A percentile compares a stretch with the other conserved stretches of the same genome.
phyloP scores from a whole-genome alignment of 2,888 invertebrate genomes.

The Idaea biselata region DNA sequence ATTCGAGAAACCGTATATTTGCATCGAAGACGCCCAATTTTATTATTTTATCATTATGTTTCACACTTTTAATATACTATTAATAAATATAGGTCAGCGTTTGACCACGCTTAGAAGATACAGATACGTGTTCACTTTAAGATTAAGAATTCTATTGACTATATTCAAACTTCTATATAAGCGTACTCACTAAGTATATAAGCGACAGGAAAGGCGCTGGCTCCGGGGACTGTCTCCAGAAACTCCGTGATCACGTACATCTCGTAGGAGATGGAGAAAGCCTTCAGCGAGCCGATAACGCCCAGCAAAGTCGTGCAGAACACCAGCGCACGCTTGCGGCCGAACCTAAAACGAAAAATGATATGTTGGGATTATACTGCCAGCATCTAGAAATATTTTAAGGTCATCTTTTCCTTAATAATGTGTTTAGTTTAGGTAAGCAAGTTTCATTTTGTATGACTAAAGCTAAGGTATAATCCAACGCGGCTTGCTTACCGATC shows the following conservation, averaged over 20 bases:
- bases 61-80: too few species aligned
- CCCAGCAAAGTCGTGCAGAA: conserved; percentile 66
- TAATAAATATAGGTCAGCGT: too few species aligned
- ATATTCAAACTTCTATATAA: not conserved
- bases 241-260: conserved; percentile 81
- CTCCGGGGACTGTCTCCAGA: conserved; percentile 79
- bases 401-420: too few species aligned
- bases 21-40: not conserved
- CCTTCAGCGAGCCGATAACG: conserved; percentile 75
- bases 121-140: too few species aligned
- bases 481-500: conserved; percentile 73
- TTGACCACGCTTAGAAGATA: too few species aligned
- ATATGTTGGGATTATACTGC: not conserved
- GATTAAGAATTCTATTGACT: too few species aligned
- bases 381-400: not conserved
- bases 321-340: conserved; percentile 64
- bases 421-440: too few species aligned
- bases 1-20: conserved; percentile 1
- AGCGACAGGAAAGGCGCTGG: conserved; percentile 80
- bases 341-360: conserved; percentile 47
- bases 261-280: conserved; percentile 80
- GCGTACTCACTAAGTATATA: conserved; percentile 71
- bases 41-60: too few species aligned
- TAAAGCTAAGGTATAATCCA: too few species aligned
- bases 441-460: too few species aligned